These are phyloP conservation scores for Alfaro cultratus DNA, from an alignment of 2,797 vertebrate species.

Conservation along the genomic window DNA sequence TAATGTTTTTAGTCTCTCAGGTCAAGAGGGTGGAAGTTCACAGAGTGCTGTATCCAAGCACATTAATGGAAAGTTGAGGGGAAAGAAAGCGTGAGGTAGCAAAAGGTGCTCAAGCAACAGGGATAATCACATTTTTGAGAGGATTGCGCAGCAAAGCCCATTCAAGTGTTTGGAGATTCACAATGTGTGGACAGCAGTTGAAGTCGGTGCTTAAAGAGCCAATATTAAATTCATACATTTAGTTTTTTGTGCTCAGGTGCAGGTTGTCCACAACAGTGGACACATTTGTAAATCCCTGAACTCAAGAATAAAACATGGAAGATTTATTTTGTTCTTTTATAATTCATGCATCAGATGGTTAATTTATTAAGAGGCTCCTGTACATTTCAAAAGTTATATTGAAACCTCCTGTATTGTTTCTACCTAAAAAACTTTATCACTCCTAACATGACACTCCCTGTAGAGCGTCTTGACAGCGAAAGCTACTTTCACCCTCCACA, in stretches of 20 bases:
- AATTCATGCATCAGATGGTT: background rate
- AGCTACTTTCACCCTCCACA: slow-evolving; percentile 32
- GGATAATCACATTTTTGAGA: background rate
- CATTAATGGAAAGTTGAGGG: background rate
- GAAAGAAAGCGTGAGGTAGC: background rate
- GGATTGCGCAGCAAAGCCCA: background rate
- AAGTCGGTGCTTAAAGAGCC: background rate
- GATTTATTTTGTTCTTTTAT: no score
- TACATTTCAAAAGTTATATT: background rate
- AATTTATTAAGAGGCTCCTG: background rate
- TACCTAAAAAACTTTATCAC: slow-evolving; percentile 24
- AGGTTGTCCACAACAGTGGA: no score
- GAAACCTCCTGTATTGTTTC: slow-evolving; percentile 10
- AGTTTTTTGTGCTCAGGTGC: no score
- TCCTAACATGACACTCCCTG: slow-evolving; percentile 12
- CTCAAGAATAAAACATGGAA: no score
- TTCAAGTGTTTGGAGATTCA: background rate
- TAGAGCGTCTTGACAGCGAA: slow-evolving; percentile 38
- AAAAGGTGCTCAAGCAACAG: background rate
- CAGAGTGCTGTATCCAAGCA: background rate
- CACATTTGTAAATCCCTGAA: no score
- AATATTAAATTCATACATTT: no score
- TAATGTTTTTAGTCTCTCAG: background rate
- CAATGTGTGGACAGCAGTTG: background rate
- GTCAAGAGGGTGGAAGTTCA: background rate